phyloP scores from a whole-genome alignment of 2,797 vertebrate genomes.

The Podarcis siculus region DNA sequence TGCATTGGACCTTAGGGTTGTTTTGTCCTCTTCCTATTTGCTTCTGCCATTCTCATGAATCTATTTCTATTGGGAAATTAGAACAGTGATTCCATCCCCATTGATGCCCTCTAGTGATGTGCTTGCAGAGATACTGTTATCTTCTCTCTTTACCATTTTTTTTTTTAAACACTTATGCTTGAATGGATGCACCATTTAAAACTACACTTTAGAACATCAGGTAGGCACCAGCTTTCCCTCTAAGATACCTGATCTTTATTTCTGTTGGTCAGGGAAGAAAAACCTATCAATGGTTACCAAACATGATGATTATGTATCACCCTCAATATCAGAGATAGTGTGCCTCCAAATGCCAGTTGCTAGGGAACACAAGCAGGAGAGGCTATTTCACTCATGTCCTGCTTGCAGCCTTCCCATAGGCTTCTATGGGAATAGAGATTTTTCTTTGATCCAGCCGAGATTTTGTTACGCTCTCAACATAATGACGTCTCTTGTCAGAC shows the following conservation, averaged over 20 bases:
- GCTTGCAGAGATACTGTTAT: not conserved
- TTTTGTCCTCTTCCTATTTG: not conserved
- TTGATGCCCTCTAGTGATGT: accelerated
- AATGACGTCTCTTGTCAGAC: not conserved
- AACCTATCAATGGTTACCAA: not conserved
- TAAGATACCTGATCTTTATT: not conserved
- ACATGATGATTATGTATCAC: not conserved
- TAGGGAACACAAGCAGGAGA: not conserved
- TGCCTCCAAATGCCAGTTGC: not conserved
- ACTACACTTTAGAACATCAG: not conserved
- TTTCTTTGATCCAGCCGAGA: no score
- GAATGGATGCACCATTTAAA: not conserved
- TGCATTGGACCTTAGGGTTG: no score
- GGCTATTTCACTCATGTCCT: not conserved
- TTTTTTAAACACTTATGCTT: not conserved
- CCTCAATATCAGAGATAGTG: not conserved
- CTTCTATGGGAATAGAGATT: not conserved
- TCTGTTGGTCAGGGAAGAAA: not conserved
- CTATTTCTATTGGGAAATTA: not conserved
- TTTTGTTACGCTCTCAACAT: not conserved
- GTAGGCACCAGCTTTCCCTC: not conserved
- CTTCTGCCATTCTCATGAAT: not conserved
- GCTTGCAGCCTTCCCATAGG: not conserved
- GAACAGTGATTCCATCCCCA: not conserved
- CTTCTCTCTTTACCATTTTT: not conserved